These are phyloP conservation scores for Xylota segnis DNA, from an alignment of 2,888 invertebrate species.

Conservation along the genomic window DNA sequence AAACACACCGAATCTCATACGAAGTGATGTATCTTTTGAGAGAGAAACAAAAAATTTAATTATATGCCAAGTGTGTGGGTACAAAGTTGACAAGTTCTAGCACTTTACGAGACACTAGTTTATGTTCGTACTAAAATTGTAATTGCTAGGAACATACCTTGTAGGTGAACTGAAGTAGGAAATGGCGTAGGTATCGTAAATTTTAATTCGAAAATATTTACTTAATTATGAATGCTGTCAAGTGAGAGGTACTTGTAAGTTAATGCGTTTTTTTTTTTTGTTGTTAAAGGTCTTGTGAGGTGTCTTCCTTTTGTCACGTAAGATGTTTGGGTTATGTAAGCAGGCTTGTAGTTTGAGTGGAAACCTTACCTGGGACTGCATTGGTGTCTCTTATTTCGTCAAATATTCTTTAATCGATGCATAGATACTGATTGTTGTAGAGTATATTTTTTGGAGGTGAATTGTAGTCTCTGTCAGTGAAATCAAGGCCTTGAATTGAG, in stretches of 20 bases:
- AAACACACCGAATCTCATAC: slow-evolving; percentile 14
- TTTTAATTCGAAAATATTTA: slow-evolving; percentile 17
- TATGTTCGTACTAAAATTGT: slow-evolving; percentile 14
- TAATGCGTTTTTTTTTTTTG: neutral
- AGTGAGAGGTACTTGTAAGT: neutral
- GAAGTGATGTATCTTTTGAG: neutral
- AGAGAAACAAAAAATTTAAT: slow-evolving; percentile 10
- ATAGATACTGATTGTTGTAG: too few species aligned
- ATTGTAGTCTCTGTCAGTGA: too few species aligned
- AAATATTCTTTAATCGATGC: too few species aligned
- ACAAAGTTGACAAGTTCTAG: slow-evolving; percentile 10
- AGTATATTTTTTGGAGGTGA: too few species aligned
- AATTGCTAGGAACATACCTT: neutral
- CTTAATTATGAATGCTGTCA: neutral
- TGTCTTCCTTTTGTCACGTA: neutral
- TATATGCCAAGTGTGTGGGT: slow-evolving; percentile 41
- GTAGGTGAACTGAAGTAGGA: slow-evolving; percentile 4
- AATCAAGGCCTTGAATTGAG: too few species aligned
- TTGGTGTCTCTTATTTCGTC: too few species aligned
- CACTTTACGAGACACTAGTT: neutral
- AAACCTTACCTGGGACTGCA: too few species aligned
- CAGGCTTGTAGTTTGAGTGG: neutral
- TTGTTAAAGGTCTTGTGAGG: neutral
- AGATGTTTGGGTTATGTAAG: neutral
- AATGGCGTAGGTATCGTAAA: slow-evolving; percentile 14